These are phyloP conservation scores for Drepana arcuata DNA, from an alignment of 1,140 invertebrate genomes.

Conservation along the genomic window DNA sequence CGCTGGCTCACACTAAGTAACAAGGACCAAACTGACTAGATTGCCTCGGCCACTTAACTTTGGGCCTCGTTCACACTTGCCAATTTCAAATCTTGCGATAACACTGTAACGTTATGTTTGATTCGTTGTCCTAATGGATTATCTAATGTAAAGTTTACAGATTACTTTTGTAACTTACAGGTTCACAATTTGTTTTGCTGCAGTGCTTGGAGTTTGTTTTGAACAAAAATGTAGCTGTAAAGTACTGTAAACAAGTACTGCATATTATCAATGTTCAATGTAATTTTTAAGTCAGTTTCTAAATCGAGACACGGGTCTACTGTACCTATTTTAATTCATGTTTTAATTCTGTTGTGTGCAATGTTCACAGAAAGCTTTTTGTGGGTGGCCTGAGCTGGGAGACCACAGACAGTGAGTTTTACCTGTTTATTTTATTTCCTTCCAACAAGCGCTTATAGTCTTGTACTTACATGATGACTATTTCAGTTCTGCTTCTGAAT, in stretches of 20 bases:
- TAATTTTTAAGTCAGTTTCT: conserved; percentile 66
- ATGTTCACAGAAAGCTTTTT: conserved; percentile 94
- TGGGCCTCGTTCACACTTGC: conserved; percentile 69
- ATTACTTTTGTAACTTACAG: conserved; percentile 72
- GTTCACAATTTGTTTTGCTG: conserved; percentile 72
- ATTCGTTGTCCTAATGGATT: conserved; percentile 56
- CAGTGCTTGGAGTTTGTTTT: conserved; percentile 74
- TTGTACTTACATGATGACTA: conserved; percentile 71
- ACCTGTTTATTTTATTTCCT: neutral
- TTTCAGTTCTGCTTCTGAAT: conserved; percentile 73
- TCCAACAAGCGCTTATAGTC: too few relatives aligned
- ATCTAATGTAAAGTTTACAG: conserved; percentile 63
- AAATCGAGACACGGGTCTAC: conserved; percentile 36
- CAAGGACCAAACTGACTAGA: conserved; percentile 70
- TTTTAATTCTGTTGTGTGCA: conserved; percentile 56
- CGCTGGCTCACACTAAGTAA: conserved; percentile 74
- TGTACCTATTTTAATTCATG: conserved; percentile 21
- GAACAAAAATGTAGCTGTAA: conserved; percentile 70
- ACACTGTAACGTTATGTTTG: conserved; percentile 59
- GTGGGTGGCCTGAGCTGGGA: conserved; percentile 98
- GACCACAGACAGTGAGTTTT: conserved; percentile 94
- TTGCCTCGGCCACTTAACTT: conserved; percentile 71
- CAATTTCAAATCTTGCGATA: conserved; percentile 72
- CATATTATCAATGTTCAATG: conserved; percentile 70
- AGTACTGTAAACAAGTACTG: conserved; percentile 74